Percentiles rank a stretch among this genome's conserved stretches.
Evolutionary conservation across 2,888 invertebrate species (phyloP).

Genomic region (Caenorhabditis zanzibari): DNA sequence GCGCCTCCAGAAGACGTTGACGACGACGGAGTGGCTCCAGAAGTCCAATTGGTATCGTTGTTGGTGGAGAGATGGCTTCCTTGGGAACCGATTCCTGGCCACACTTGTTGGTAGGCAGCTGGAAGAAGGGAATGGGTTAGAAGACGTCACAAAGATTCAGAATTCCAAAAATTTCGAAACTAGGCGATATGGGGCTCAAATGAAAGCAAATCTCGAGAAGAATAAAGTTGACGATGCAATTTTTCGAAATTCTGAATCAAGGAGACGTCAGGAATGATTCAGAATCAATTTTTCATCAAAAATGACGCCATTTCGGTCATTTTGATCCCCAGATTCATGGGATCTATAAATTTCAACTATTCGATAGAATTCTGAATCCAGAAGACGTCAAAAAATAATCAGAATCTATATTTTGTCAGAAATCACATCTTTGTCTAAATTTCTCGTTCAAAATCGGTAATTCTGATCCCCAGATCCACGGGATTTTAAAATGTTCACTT

Average conservation of each 20-base stretch:
- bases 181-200: too few species aligned
- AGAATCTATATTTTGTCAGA: too few species aligned
- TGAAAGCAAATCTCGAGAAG: too few species aligned
- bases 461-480: too few species aligned
- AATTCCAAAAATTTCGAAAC: too few species aligned
- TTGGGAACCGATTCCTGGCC: constrained; percentile 33
- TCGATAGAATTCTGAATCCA: not conserved
- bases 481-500: too few species aligned
- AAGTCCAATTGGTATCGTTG: constrained; percentile 32
- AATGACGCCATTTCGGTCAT: not conserved
- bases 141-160: not conserved
- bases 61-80: constrained; percentile 21
- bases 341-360: not conserved
- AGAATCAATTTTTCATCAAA: not conserved
- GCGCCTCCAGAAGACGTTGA: constrained; percentile 7
- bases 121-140: not conserved
- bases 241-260: too few species aligned
- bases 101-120: constrained; percentile 31
- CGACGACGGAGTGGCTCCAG: constrained; percentile 22
- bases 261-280: not conserved
- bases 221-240: too few species aligned
- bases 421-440: too few species aligned
- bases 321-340: constrained; percentile 4
- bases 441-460: too few species aligned
- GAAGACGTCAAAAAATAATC: too few species aligned